Base-by-base conservation (phyloP, 2,113 vertebrate species). In the Anarhynchus alexandrinus region DNA sequence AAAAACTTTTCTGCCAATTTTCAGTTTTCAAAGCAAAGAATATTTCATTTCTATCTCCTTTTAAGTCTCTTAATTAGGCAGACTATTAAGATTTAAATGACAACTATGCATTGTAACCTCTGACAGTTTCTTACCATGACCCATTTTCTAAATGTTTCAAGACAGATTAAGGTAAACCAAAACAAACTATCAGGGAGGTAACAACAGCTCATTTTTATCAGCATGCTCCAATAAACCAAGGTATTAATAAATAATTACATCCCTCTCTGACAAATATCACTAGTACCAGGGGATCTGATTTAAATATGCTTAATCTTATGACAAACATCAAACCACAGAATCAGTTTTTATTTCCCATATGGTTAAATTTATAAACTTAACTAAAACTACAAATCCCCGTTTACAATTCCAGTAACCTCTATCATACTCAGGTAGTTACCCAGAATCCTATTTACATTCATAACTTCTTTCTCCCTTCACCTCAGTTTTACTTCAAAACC, bases 191-290 rank as follows among this genome's bases (percentile, higher is more conserved):
- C 59, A 95, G 40, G 86, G 36, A 85, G 43, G 19, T 72, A 74
- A 74, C 1, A 11, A 42, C 36, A 71, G n/a, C 29, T 86, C 42
- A 78, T 90, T 90, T 89, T 95, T 74, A 94, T 80, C 85, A 77
- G 49, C 94, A 91, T 69, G 55, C 62, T 91, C 78, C 42, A 91
- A 36, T 88, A 92, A 96, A 67, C 38, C 52, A 82, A 74, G 47
- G 49, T 62, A 94, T 90, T 93, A 96, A 95, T 96, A 96, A 93
- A 95, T 93, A 96, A 94, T 94, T 95, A 73, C 17, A 65, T 57
- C 23, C 27, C 30, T 36, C 32, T 36, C 29, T 79, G 67, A 92
- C 57, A 72, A 83, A 18, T 76, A 88, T 62, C 77, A 78, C 58
- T 19, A 80, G 55, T 88, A 85, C 43, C 29, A 2, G 20, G 45